Percentiles rank a stretch among this genome's conserved stretches.
phyloP scores from a whole-genome alignment of 2,888 invertebrate species.

The Cerastoderma edule region DNA sequence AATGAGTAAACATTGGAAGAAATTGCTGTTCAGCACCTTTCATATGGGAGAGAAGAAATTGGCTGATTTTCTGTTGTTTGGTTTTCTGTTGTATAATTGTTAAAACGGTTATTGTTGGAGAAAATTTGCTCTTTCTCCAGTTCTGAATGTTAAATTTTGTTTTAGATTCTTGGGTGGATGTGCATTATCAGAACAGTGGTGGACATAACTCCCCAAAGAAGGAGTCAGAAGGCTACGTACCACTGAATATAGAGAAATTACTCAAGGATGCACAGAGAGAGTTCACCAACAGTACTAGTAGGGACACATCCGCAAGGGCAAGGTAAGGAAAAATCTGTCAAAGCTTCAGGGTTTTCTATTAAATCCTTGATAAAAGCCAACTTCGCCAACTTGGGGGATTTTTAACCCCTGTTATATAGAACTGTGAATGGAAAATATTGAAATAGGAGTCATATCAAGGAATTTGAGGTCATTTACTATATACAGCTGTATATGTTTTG shows the following conservation, averaged over 20 bases:
- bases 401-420: no score
- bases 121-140: neutral
- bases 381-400: no score
- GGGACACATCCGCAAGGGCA: constrained; percentile 74
- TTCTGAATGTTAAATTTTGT: neutral
- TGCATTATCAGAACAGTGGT: constrained; percentile 60
- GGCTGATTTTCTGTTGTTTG: neutral
- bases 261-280: constrained; percentile 81
- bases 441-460: no score
- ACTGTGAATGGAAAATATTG: no score
- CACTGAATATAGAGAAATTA: constrained; percentile 78
- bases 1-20: no score
- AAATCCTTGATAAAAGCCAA: no score
- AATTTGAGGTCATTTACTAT: no score
- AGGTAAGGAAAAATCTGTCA: constrained; percentile 71
- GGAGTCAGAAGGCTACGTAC: constrained; percentile 57
- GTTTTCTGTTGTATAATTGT: neutral
- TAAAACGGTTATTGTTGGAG: neutral
- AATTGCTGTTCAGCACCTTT: no score
- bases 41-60: neutral
- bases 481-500: no score
- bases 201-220: constrained; percentile 44
- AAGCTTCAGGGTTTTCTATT: no score
- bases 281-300: constrained; percentile 76
- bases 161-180: constrained; percentile 80